Percentiles rank a stretch among this genome's conserved stretches.
These are phyloP conservation scores for Catocala fraxini DNA, from an alignment of 2,888 invertebrate genomes.

Conservation along the genomic window DNA sequence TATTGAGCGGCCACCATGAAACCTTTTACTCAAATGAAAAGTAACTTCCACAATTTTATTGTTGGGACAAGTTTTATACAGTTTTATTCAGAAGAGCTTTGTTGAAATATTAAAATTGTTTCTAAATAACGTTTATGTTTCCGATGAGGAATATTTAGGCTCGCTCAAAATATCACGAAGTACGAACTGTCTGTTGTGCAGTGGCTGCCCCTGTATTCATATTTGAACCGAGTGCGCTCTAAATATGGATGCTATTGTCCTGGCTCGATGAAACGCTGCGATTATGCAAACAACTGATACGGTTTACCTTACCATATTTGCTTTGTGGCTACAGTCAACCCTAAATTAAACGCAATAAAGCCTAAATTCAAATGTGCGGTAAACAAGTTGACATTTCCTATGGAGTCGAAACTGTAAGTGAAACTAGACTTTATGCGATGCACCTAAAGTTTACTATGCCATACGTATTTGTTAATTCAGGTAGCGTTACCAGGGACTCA, in stretches of 20 bases:
- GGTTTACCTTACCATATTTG: conserved; percentile 23
- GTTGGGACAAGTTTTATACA: background rate
- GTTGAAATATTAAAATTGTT: background rate
- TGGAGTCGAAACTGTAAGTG: conserved; percentile 4
- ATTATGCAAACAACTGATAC: conserved; percentile 45
- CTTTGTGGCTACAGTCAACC: conserved; percentile 1
- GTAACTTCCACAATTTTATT: conserved; percentile 22
- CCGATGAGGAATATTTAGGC: background rate
- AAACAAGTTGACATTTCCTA: conserved; percentile 20
- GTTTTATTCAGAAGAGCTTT: background rate
- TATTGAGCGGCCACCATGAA: conserved; percentile 17
- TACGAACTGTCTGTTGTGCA: conserved; percentile 23
- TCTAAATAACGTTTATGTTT: too few species aligned
- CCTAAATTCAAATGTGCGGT: conserved; percentile 28
- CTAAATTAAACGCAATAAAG: conserved; percentile 13
- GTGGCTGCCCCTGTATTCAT: conserved; percentile 36
- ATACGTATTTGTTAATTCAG: conserved; percentile 21
- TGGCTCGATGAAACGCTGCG: conserved; percentile 38
- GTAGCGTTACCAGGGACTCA: conserved; percentile 30
- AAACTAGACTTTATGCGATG: conserved; percentile 28
- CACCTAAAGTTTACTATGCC: conserved; percentile 26
- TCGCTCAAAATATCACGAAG: conserved; percentile 7
- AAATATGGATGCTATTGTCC: conserved; percentile 41
- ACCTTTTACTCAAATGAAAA: conserved; percentile 29
- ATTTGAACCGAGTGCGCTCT: conserved; percentile 40